Conservation (phyloP, 2,797 vertebrate genomes). For the Streptopelia turtur region DNA sequence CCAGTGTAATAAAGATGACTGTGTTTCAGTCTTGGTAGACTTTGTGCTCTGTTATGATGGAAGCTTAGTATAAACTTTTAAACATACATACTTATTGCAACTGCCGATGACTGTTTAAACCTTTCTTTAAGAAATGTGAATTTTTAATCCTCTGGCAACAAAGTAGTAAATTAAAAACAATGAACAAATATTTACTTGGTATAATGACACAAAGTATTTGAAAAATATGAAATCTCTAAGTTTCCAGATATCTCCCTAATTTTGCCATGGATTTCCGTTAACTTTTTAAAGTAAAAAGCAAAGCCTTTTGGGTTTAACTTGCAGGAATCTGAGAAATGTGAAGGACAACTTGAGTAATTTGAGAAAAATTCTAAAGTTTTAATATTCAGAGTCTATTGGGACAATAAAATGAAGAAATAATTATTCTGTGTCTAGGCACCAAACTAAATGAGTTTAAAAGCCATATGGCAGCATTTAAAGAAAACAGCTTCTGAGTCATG, state of each 20-base stretch:
- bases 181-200: neutral
- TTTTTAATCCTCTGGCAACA: neutral
- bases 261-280: neutral
- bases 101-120: neutral
- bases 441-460: constrained; percentile 47
- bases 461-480: constrained; percentile 60
- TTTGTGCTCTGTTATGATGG: neutral
- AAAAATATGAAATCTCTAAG: neutral
- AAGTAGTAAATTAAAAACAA: neutral
- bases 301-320: neutral
- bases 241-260: neutral
- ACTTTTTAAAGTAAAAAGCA: neutral
- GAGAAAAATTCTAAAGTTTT: neutral
- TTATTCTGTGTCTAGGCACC: constrained; percentile 15
- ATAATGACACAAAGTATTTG: neutral
- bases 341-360: neutral
- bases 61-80: neutral
- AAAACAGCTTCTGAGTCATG: constrained; percentile 41
- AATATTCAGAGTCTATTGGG: neutral
- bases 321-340: neutral
- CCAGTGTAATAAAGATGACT: neutral
- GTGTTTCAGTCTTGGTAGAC: neutral
- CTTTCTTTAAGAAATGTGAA: neutral
- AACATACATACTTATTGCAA: neutral
- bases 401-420: constrained; percentile 27